Evolutionary conservation across 1,140 invertebrate species (phyloP), one percentile per base, ranked within the genome.

Genomic region (Heliconius hermathena): DNA sequence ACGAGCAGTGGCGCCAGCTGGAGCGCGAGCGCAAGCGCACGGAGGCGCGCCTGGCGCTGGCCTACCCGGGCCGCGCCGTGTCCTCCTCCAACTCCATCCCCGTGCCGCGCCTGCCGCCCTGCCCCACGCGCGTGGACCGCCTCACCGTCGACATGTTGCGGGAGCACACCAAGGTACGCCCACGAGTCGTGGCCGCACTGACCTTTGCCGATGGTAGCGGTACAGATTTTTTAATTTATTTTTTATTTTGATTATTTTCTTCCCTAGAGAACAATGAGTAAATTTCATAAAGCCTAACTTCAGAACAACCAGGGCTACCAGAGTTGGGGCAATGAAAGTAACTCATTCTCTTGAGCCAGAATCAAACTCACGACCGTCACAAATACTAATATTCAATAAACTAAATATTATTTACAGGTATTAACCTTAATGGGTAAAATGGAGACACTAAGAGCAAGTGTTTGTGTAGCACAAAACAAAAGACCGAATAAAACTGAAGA

Each of bases 11-110:
- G 91, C 96, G 97, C 80, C 96, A 97, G 82, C 88, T 98, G 46
- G 98, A 98, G 87, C 97, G 97, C 77, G 97, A 98, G 89, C 94
- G 98, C 5, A 98, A 98, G 88, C 97, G 97, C 85, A 98, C 97
- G 6, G 98, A 98, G 88, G 97, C 97, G 4, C 96, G 97, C 76
- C 92, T 98, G 29, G 97, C 97, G 1, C 94, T 97, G 6, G 96
- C 97, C 81, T 97, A 98, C 89, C 97, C 97, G 13, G 97, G 97
- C 0, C 96, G 97, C 81, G 97, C 97, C 82, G 97, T 98, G 1
- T 97, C 97, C 13, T 97, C 97, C 29, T 96, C 97, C 36, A 98
- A 98, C 91, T 97, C 96, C 77, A 97, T 98, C 73, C 97, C 97
- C 1, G 97, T 98, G 72, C 97, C 97, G 33, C 95, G 97, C 9